Base-by-base conservation (phyloP, 2,797 vertebrate species). In the Rhinophrynus dorsalis region DNA sequence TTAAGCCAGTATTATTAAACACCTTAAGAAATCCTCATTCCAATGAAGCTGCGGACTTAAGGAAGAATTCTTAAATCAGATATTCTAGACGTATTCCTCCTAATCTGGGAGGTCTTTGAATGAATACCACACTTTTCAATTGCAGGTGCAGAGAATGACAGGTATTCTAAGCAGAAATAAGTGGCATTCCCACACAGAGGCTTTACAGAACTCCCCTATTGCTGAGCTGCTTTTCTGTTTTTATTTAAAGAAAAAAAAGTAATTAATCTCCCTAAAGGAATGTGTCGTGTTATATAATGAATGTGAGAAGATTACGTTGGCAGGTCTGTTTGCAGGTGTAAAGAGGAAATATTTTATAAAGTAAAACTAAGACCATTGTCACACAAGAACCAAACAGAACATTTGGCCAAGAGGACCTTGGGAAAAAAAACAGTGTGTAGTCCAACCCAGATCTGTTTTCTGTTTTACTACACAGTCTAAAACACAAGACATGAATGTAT, bases 71-170 rank as follows among this genome's bases (percentile, higher is more conserved):
- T 33, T 13, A 47, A 55, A 26, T 70, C 11, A 13, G 67, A 55
- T 37, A 62, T 70, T 63, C 58, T 47, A 70, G 37, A 55, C 35
- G 21, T 13, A 12, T 44, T 26, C 18, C 38, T 15, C n/a, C 29
- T 69, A 69, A 63, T 70, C 67, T 55, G 48, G 67, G 44, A 70
- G 67, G 67, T 62, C 45, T 47, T 11, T 35, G 24, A 45, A 17
- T 44, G 17, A 35, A 12, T 51, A 18, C 37, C 37, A 62, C 47
- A 44, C 30, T 20, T 45, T 32, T 55, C 50, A 55, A 18, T 52
- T 47, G 67, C 58, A 62, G 67, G 67, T 70, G 67, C 47, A 63
- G 1, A 21, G 21, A 3, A 29, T 29, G 58, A 45, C 56, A 54
- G 21, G 27, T 50, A 17, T 61, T 15, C 2, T 47, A 32, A 20